Conservation (phyloP, 2,797 vertebrate genomes). For the Pachyuromys duprasi region DNA sequence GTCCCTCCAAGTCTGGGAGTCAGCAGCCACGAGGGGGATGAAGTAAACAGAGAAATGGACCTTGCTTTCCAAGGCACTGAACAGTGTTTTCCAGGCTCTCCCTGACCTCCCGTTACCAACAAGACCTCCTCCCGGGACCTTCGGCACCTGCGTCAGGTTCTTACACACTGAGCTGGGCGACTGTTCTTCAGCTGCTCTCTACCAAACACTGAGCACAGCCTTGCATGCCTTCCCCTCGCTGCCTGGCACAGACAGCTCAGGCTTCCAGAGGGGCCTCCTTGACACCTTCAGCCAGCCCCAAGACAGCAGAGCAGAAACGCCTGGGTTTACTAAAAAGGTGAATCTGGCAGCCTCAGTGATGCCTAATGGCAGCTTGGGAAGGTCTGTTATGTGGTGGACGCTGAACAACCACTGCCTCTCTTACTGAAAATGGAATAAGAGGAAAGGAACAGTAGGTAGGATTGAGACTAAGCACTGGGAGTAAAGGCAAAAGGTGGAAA, state of each 20-base stretch:
- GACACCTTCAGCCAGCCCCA: not conserved
- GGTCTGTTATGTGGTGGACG: not conserved
- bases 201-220: not conserved
- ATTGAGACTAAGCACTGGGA: not conserved
- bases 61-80: not conserved
- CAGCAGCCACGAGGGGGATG: not conserved
- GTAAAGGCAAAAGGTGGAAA: not conserved
- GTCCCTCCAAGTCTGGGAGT: not conserved
- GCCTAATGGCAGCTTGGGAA: slow-evolving; percentile 16
- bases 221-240: not conserved
- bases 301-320: slow-evolving; percentile 14
- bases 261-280: not conserved
- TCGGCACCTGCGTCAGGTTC: slow-evolving; percentile 11
- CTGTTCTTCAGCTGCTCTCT: not conserved
- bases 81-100: slow-evolving; percentile 43
- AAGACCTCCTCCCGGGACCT: not conserved
- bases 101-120: not conserved
- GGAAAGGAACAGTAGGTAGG: slow-evolving; percentile 13
- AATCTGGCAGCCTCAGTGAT: slow-evolving; percentile 26
- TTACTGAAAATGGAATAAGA: slow-evolving; percentile 54
- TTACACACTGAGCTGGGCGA: not conserved
- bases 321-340: slow-evolving; percentile 46
- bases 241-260: not conserved
- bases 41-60: not conserved
- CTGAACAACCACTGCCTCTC: slow-evolving; percentile 31